Base-by-base conservation (phyloP, 2,888 invertebrate genomes). In the Latrodectus elegans region DNA sequence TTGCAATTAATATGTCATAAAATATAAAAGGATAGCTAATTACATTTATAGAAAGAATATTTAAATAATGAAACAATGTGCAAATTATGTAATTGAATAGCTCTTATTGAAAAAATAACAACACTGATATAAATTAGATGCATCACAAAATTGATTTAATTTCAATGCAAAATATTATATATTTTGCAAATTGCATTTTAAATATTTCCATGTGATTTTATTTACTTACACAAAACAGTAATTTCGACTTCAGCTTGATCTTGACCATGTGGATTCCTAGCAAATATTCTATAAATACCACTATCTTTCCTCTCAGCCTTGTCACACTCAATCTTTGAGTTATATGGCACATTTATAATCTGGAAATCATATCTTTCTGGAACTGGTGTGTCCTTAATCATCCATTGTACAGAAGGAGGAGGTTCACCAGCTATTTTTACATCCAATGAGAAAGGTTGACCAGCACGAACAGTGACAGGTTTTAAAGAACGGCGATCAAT, bases 391-490 rank as follows among this genome's bases (percentile, higher is more conserved):
- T 95, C 95, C 12, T 95, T 95, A 91, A 96, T 95, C 93, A 95
- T 95, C 99, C 99, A 99, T 15, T 95, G 96, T 90, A 97, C 95
- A 89, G 95, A 96, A 86, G 99, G 99, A 86, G 97, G 95, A 0
- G 99, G 99, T 93, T 99, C 99, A 90, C 99, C 99, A 90, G 95
- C 95, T 55, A 98, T 96, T 92, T 98, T 96, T 68, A 99, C 95
- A 92, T 98, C 97, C 92, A 97, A 96, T 93, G 96, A 97, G 90
- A 99, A 95, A 0, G 95, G 94, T 92, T 98, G 97, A 60, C 98
- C 98, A 89, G 97, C 96, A 92, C 98, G 98, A 91, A 98, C 95
- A 89, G 96, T 95, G 89, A 98, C 94, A 91, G 98, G 97, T 90
- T 96, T 95, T 89, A 97, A 94, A 1, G 96, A 92, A 77, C 92